These are phyloP conservation scores for Lucinisca nassula DNA, from an alignment of 2,888 invertebrate genomes.

Conservation along the genomic window DNA sequence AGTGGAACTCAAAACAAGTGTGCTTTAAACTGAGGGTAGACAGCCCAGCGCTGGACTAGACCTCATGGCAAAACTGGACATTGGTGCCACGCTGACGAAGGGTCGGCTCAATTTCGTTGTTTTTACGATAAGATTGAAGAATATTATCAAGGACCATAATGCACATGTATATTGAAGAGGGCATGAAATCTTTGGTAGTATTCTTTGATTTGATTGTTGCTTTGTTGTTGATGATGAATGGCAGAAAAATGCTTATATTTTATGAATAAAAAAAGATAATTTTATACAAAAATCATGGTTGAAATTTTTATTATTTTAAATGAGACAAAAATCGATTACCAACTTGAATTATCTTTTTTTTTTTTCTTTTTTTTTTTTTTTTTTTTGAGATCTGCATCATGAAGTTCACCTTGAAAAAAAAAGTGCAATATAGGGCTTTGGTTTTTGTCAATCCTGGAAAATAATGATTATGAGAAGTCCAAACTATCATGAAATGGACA, in stretches of 20 bases:
- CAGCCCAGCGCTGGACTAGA: neutral
- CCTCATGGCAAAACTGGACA: neutral
- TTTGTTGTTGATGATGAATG: slow-evolving; percentile 9
- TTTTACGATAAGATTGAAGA: neutral
- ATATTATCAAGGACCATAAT: neutral
- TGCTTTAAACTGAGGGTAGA: slow-evolving; percentile 8
- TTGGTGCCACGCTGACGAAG: slow-evolving; percentile 11
- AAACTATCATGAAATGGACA: neutral
- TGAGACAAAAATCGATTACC: neutral
- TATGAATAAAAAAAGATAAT: neutral
- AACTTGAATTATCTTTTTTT: too few relatives aligned
- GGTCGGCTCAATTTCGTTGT: slow-evolving; percentile 5
- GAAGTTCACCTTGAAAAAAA: neutral
- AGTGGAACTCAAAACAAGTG: slow-evolving; percentile 16
- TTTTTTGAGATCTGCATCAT: neutral
- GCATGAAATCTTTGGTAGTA: neutral
- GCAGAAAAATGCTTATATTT: slow-evolving; percentile 6
- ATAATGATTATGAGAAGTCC: neutral
- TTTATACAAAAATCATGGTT: slow-evolving; percentile 8
- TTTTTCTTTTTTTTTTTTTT: too few relatives aligned
- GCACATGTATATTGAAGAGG: too few relatives aligned
- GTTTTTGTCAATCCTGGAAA: neutral
- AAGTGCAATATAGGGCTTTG: neutral
- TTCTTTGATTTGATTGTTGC: neutral
- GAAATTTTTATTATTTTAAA: slow-evolving; percentile 1